Conservation (phyloP, 2,113 vertebrate genomes). For the Podarcis raffonei region DNA sequence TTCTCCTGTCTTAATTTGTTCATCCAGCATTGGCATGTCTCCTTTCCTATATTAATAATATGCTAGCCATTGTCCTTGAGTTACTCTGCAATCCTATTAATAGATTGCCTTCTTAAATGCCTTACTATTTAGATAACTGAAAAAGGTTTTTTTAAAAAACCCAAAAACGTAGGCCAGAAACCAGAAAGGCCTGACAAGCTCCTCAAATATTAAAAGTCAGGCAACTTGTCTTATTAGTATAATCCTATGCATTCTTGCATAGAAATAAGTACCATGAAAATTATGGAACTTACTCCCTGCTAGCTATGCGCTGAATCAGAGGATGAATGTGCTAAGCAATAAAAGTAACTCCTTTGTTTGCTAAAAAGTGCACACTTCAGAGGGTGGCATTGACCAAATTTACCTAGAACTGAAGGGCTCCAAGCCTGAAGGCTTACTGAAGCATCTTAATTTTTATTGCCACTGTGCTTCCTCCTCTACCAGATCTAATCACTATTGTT, state of each 20-base stretch:
- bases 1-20: background rate
- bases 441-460: slow-evolving; percentile 69
- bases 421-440: slow-evolving; percentile 57
- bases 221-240: background rate
- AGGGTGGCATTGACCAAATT: slow-evolving; percentile 34
- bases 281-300: background rate
- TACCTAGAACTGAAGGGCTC: slow-evolving; percentile 34
- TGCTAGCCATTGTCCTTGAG: too few species aligned
- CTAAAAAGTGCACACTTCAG: slow-evolving; percentile 23
- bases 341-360: slow-evolving; percentile 7
- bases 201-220: background rate
- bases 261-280: background rate
- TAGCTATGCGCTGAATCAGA: background rate
- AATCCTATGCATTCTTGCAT: background rate
- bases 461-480: slow-evolving; percentile 51
- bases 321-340: background rate
- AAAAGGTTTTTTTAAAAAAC: background rate
- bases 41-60: background rate
- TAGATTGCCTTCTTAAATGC: background rate
- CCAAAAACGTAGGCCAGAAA: background rate
- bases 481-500: slow-evolving; percentile 69
- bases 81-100: background rate
- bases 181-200: background rate
- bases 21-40: background rate
- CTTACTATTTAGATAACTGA: too few species aligned